These are phyloP conservation scores for Pomacea canaliculata DNA, from an alignment of 2,888 invertebrate species.

Conservation along the genomic window DNA sequence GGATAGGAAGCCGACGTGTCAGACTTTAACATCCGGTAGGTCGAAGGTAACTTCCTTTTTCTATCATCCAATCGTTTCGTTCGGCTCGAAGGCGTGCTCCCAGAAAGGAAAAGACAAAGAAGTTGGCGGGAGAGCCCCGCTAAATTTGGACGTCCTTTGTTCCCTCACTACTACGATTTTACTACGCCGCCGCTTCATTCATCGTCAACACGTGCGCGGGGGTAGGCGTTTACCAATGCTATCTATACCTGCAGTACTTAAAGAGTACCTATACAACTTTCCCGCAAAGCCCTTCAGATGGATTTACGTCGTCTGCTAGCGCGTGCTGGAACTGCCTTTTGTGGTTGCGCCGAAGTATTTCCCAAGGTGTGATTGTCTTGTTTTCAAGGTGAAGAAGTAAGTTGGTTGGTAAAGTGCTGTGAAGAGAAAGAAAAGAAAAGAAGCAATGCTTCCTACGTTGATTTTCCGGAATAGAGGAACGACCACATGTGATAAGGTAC, in stretches of 20 bases:
- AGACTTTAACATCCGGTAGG: slow-evolving; percentile 3
- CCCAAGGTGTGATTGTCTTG: no score
- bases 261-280: neutral
- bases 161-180: slow-evolving; percentile 9
- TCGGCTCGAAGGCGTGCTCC: neutral
- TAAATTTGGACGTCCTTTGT: slow-evolving; percentile 13
- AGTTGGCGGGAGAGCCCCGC: slow-evolving; percentile 11
- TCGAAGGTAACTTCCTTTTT: slow-evolving; percentile 5
- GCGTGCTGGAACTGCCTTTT: neutral
- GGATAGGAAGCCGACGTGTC: neutral
- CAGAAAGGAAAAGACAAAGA: slow-evolving; percentile 11
- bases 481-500: no score
- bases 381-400: no score
- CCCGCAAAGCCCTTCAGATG: neutral
- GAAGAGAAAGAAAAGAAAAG: no score
- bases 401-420: no score
- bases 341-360: no score
- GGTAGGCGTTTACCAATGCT: neutral
- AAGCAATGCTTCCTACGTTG: no score
- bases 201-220: slow-evolving; percentile 5
- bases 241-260: neutral
- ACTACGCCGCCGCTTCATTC: slow-evolving; percentile 8
- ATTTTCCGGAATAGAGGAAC: no score
- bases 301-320: slow-evolving; percentile 6
- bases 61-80: neutral